These are phyloP conservation scores for Pyrocoelia pectoralis DNA, from an alignment of 2,888 invertebrate species.

Conservation along the genomic window DNA sequence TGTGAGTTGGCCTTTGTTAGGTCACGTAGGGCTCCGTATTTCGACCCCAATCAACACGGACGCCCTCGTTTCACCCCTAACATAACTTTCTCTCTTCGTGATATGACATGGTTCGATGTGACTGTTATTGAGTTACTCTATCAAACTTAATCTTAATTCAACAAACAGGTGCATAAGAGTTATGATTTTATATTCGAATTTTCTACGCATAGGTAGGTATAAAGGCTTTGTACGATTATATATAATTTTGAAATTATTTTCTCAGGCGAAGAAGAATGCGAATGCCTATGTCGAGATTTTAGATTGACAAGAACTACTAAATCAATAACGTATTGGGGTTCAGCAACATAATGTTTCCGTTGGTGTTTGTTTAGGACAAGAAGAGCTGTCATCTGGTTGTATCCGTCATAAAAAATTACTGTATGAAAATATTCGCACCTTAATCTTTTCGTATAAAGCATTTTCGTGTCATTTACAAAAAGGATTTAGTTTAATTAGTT, in stretches of 20 bases:
- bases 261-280: background rate
- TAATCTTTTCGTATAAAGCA: background rate
- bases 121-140: slow-evolving; percentile 17
- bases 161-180: background rate
- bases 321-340: slow-evolving; percentile 23
- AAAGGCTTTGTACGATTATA: too few species aligned
- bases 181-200: too few species aligned
- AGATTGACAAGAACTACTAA: slow-evolving; percentile 31
- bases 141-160: slow-evolving; percentile 4
- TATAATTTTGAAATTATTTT: background rate
- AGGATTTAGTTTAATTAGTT: too few species aligned
- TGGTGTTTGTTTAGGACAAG: slow-evolving; percentile 32
- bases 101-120: slow-evolving; percentile 62
- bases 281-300: slow-evolving; percentile 11
- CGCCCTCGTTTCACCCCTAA: slow-evolving; percentile 35
- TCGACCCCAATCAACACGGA: slow-evolving; percentile 40
- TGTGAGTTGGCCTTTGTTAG: slow-evolving; percentile 59
- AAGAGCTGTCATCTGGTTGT: slow-evolving; percentile 20
- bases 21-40: slow-evolving; percentile 58
- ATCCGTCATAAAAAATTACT: slow-evolving; percentile 18
- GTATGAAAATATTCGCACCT: slow-evolving; percentile 25
- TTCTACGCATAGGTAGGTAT: too few species aligned
- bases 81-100: slow-evolving; percentile 36
- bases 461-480: too few species aligned
- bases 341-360: slow-evolving; percentile 20